phyloP scores from a whole-genome alignment of 2,113 vertebrate genomes.

The Cryptoleucopteryx plumbea region DNA sequence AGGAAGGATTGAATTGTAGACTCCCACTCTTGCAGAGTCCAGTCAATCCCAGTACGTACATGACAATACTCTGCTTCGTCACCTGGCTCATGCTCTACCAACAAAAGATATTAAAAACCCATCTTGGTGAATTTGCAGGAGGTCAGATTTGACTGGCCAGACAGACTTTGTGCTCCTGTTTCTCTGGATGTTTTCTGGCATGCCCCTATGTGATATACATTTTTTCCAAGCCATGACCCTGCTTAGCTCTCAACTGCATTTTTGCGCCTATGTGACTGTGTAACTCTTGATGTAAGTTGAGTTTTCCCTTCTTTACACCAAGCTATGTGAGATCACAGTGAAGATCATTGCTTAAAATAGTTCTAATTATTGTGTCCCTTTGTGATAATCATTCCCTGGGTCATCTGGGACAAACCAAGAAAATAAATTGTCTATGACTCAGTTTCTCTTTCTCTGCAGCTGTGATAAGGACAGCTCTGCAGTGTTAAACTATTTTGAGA shows the following conservation, averaged over 20 bases:
- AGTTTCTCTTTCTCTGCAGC: background rate
- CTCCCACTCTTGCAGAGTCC: background rate
- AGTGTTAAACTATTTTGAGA: background rate
- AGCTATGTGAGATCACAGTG: background rate
- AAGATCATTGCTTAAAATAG: background rate
- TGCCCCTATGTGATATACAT: background rate
- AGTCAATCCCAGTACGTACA: background rate
- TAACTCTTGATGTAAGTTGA: background rate
- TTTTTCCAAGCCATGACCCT: background rate
- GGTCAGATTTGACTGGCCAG: background rate
- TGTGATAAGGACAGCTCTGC: background rate
- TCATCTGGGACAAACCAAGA: background rate
- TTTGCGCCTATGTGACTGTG: background rate
- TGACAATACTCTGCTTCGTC: background rate
- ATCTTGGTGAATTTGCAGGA: background rate
- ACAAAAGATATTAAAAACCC: background rate
- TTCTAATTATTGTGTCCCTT: background rate
- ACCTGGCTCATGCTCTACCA: background rate
- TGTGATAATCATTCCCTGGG: background rate
- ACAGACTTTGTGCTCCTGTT: background rate
- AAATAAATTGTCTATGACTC: background rate
- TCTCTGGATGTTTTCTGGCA: background rate
- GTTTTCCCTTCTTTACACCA: background rate
- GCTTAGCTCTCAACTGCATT: background rate
- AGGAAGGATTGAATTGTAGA: background rate